Conservation (phyloP, 2,797 vertebrate genomes). For the Acrossocheilus fasciatus region DNA sequence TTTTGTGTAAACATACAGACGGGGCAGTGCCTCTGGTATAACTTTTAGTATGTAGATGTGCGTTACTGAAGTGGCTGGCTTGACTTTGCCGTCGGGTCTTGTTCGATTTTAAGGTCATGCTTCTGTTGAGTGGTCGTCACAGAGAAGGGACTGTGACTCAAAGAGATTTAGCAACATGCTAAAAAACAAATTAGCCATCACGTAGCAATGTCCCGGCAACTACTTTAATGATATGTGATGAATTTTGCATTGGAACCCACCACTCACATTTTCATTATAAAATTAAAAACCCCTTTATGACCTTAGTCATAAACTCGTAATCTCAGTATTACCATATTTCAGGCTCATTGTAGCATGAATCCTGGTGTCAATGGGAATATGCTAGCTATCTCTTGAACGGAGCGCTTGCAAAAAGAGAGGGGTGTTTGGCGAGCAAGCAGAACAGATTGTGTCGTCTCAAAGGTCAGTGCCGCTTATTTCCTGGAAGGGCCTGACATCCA, state of each 20-base stretch:
- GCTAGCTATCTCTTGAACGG: not conserved
- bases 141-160: not conserved
- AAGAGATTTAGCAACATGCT: slow-evolving; percentile 14
- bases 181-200: not conserved
- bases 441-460: slow-evolving; percentile 45
- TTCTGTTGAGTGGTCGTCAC: slow-evolving; percentile 15
- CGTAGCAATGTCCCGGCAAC: not conserved
- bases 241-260: slow-evolving; percentile 7
- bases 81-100: slow-evolving; percentile 33
- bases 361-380: not conserved
- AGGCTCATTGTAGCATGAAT: slow-evolving; percentile 13
- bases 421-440: slow-evolving; percentile 8
- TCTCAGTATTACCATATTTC: slow-evolving; percentile 15
- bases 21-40: not conserved
- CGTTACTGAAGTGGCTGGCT: not conserved
- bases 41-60: slow-evolving; percentile 15
- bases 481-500: slow-evolving; percentile 40
- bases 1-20: slow-evolving; percentile 11
- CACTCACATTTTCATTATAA: not conserved
- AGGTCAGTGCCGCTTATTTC: slow-evolving; percentile 53
- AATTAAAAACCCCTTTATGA: not conserved
- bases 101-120: slow-evolving; percentile 31
- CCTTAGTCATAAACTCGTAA: not conserved
- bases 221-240: not conserved
- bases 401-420: not conserved